phyloP scores from a whole-genome alignment of 2,797 vertebrate genomes.

The Tinamus major region DNA sequence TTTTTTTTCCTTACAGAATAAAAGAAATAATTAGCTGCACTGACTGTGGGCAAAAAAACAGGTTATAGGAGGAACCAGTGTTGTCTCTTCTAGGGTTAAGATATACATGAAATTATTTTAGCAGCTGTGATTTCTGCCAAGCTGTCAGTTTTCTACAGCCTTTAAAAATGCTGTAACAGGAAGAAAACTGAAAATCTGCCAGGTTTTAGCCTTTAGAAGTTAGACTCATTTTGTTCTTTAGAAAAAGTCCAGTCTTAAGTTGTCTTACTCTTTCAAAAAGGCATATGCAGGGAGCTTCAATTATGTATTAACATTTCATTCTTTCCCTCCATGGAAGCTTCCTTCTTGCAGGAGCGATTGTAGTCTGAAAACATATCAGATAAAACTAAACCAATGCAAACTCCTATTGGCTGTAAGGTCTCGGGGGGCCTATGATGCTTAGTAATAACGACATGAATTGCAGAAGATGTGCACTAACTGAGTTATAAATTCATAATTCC shows the following conservation, averaged over 20 bases:
- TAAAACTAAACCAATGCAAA: constrained; percentile 22
- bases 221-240: constrained; percentile 58
- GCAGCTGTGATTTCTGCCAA: constrained; percentile 21
- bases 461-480: background rate
- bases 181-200: constrained; percentile 34
- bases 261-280: constrained; percentile 50
- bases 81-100: constrained; percentile 40
- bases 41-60: constrained; percentile 5
- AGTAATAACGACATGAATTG: constrained; percentile 31
- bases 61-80: background rate
- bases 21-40: constrained; percentile 14
- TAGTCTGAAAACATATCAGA: constrained; percentile 50
- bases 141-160: background rate
- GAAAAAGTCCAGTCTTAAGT: constrained; percentile 30
- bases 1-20: background rate
- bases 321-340: constrained; percentile 37
- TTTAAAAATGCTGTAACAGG: constrained; percentile 35
- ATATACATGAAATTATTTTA: background rate
- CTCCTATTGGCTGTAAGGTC: background rate
- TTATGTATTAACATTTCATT: constrained; percentile 48
- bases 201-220: constrained; percentile 26
- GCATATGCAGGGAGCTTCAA: constrained; percentile 24
- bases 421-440: constrained; percentile 15
- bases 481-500: constrained; percentile 58
- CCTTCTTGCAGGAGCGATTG: constrained; percentile 26